These are phyloP conservation scores for Hypomecis atomaria DNA, from an alignment of 2,888 invertebrate species.

Conservation along the genomic window DNA sequence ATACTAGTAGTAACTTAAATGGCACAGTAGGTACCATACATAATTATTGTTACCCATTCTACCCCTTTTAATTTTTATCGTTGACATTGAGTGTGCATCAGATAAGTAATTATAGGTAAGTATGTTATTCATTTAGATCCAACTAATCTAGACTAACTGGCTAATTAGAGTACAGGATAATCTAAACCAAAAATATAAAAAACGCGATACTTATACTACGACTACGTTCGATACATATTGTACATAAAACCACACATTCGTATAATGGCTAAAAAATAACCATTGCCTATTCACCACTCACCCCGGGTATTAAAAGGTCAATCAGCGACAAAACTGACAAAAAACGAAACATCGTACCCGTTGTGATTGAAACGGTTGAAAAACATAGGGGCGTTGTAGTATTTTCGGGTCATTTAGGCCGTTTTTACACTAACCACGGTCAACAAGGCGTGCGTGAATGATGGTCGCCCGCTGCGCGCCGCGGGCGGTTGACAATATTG, in stretches of 20 bases:
- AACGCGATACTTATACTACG: too few relatives aligned
- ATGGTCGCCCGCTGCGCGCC: slow-evolving; percentile 58
- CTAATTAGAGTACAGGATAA: too few relatives aligned
- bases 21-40: too few relatives aligned
- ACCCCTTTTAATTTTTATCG: too few relatives aligned
- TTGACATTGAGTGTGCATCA: too few relatives aligned
- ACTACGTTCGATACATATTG: not conserved
- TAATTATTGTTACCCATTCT: too few relatives aligned
- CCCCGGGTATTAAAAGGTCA: slow-evolving; percentile 16
- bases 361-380: slow-evolving; percentile 31
- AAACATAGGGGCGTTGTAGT: slow-evolving; percentile 42
- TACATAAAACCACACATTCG: not conserved
- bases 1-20: too few relatives aligned
- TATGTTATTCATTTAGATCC: too few relatives aligned
- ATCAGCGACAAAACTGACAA: slow-evolving; percentile 23
- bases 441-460: slow-evolving; percentile 43
- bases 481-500: slow-evolving; percentile 64
- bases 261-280: not conserved
- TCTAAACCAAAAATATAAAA: too few relatives aligned
- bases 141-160: too few relatives aligned
- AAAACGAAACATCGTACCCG: slow-evolving; percentile 22
- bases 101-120: too few relatives aligned
- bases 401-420: slow-evolving; percentile 42
- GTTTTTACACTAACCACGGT: slow-evolving; percentile 50
- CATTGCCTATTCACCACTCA: slow-evolving; percentile 2